These are phyloP conservation scores for Cirrhinus molitorella DNA, from an alignment of 2,797 vertebrate species.

Conservation along the genomic window DNA sequence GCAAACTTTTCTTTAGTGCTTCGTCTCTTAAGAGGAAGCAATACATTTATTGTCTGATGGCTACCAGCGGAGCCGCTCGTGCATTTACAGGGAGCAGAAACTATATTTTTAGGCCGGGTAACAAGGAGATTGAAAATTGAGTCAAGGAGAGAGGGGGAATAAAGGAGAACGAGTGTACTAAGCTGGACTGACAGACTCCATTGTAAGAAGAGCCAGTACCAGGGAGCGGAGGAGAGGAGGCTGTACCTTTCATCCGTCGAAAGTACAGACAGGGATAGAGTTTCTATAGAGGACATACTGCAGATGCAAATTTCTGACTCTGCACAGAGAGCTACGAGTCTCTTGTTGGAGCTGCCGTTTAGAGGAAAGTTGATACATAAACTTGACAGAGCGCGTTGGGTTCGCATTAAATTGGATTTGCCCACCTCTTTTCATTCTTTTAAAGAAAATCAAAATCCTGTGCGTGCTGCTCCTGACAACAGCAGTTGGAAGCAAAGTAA, in stretches of 20 bases:
- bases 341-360: slow-evolving; percentile 50
- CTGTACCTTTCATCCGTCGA: slow-evolving; percentile 52
- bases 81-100: slow-evolving; percentile 38
- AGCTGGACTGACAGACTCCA: slow-evolving; percentile 48
- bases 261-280: slow-evolving; percentile 60
- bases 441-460: slow-evolving; percentile 11
- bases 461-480: slow-evolving; percentile 25
- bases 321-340: slow-evolving; percentile 29
- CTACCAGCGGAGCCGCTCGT: not conserved
- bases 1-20: slow-evolving; percentile 18
- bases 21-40: slow-evolving; percentile 10
- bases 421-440: slow-evolving; percentile 57
- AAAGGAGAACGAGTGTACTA: slow-evolving; percentile 49
- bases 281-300: slow-evolving; percentile 70
- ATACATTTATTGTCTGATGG: slow-evolving; percentile 29
- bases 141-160: slow-evolving; percentile 44
- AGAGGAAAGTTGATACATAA: slow-evolving; percentile 63
- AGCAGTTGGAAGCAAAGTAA: slow-evolving; percentile 55
- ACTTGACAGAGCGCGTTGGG: slow-evolving; percentile 64
- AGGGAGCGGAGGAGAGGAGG: slow-evolving; percentile 42
- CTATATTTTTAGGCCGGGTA: slow-evolving; percentile 34
- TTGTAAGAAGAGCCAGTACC: slow-evolving; percentile 52
- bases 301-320: slow-evolving; percentile 65
- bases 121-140: slow-evolving; percentile 48
- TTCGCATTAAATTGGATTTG: slow-evolving; percentile 70